phyloP scores from a whole-genome alignment of 2,888 invertebrate genomes.

The Pammene aurita region DNA sequence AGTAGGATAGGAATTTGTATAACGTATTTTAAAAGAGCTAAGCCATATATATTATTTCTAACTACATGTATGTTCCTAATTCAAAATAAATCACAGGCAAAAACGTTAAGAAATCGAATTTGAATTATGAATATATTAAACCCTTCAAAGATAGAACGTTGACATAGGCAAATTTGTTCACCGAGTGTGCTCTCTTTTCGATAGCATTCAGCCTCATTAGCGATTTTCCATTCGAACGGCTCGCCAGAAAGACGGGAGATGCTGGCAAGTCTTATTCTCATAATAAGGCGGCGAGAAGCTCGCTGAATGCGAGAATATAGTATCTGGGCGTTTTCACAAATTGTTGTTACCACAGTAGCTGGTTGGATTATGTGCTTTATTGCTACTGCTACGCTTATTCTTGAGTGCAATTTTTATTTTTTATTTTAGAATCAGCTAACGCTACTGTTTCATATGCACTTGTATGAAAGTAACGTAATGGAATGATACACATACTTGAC shows the following conservation, averaged over 20 bases:
- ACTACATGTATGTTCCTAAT: not conserved
- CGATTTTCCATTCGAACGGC: conserved; percentile 68
- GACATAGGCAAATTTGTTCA: conserved; percentile 60
- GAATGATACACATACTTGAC: too few species aligned
- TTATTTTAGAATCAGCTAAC: too few species aligned
- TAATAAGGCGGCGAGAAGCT: conserved; percentile 53
- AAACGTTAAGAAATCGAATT: not conserved
- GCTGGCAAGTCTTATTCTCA: conserved; percentile 56
- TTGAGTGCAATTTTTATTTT: too few species aligned
- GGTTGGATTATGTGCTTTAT: too few species aligned
- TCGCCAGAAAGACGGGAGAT: conserved; percentile 56
- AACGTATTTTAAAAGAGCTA: too few species aligned
- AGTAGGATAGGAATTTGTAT: not conserved
- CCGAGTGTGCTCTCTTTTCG: conserved; percentile 59
- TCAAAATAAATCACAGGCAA: conserved; percentile 7
- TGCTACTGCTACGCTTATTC: too few species aligned
- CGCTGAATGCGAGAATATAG: conserved; percentile 53
- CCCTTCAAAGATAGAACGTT: conserved; percentile 47
- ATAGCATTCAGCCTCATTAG: conserved; percentile 70
- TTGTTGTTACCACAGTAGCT: too few species aligned
- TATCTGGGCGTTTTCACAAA: not conserved
- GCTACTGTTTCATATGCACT: too few species aligned
- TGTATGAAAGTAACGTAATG: too few species aligned
- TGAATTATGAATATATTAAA: conserved; percentile 26
- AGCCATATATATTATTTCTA: not conserved